These are phyloP conservation scores for Cephalotes varians DNA, from an alignment of 2,888 invertebrate species.

Conservation along the genomic window DNA sequence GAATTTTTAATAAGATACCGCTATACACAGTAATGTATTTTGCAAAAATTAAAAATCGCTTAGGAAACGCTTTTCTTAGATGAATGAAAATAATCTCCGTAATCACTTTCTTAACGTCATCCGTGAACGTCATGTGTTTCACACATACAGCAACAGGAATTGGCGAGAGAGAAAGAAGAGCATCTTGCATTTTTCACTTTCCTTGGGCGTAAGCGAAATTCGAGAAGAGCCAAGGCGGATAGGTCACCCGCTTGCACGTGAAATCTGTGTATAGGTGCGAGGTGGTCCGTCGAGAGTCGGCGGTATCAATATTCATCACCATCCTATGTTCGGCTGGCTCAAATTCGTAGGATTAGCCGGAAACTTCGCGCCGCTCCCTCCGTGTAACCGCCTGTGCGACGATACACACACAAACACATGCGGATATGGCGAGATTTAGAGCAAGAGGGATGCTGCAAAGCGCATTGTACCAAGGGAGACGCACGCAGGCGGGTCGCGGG, in stretches of 20 bases:
- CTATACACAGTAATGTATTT: neutral
- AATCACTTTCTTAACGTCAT: neutral
- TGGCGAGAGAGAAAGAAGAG: neutral
- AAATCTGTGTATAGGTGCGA: conserved; percentile 38
- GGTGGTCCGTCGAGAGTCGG: conserved; percentile 70
- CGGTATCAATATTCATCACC: conserved; percentile 85
- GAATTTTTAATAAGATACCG: neutral
- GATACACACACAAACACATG: neutral
- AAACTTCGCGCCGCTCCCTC: conserved; percentile 82
- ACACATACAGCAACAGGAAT: neutral
- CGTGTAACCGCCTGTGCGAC: conserved; percentile 60
- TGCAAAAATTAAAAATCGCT: neutral
- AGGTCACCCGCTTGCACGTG: conserved; percentile 23
- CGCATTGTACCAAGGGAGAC: conserved; percentile 25
- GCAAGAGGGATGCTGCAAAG: conserved; percentile 48
- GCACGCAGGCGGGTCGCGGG: conserved; percentile 29
- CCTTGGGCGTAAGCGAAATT: too few species aligned
- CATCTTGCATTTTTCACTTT: conserved; percentile 80
- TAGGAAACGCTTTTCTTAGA: neutral
- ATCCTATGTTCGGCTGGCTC: conserved; percentile 85
- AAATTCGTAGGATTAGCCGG: conserved; percentile 84
- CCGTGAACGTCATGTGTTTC: neutral
- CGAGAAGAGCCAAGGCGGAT: too few species aligned
- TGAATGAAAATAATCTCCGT: neutral
- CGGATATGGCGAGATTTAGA: conserved; percentile 13